phyloP scores from a whole-genome alignment of 2,113 vertebrate species.

The Onychostruthus taczanowskii region DNA sequence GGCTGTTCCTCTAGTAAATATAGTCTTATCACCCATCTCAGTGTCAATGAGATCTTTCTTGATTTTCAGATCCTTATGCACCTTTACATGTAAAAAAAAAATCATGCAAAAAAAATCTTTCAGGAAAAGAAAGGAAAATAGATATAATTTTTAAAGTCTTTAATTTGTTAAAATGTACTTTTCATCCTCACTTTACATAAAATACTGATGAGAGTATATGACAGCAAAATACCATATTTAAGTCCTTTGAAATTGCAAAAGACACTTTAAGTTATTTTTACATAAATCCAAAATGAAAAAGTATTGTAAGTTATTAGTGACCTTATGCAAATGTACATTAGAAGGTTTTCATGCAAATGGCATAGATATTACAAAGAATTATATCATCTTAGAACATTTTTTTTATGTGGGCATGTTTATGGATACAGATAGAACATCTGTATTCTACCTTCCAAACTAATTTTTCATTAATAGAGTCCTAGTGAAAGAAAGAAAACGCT shows the following conservation, averaged over 20 bases:
- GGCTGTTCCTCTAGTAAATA: neutral
- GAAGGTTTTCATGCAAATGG: neutral
- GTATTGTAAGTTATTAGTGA: neutral
- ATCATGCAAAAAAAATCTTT: neutral
- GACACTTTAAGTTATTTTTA: neutral
- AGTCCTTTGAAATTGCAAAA: neutral
- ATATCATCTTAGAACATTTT: neutral
- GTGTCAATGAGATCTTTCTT: neutral
- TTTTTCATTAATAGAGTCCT: neutral
- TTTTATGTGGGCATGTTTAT: neutral
- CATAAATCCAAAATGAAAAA: neutral
- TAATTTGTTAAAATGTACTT: neutral
- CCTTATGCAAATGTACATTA: neutral
- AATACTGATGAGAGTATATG: neutral
- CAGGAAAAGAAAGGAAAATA: neutral
- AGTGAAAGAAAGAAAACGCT: neutral
- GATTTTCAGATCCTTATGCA: neutral
- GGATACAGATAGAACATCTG: neutral
- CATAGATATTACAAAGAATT: neutral
- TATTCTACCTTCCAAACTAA: neutral
- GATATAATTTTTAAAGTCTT: neutral
- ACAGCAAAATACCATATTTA: neutral
- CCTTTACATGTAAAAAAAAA: neutral
- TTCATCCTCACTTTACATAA: neutral
- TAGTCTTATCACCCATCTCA: neutral